phyloP scores from a whole-genome alignment of 2,888 invertebrate species.

The Phasia obesa region DNA sequence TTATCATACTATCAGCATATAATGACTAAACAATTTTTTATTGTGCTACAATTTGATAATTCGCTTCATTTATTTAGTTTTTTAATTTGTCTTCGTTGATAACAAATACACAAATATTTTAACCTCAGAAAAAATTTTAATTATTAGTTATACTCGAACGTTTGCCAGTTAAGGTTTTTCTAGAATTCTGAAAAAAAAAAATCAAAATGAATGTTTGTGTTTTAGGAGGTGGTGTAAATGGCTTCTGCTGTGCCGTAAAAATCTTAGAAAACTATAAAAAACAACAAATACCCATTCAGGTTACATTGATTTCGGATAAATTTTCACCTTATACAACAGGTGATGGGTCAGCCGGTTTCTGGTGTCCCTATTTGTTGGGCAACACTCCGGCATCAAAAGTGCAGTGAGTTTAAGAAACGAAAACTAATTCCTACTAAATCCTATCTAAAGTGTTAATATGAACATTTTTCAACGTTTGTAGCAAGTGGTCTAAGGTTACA shows the following conservation, averaged over 20 bases:
- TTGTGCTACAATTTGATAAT: too few relatives aligned
- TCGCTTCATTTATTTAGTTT: slow-evolving; percentile 4
- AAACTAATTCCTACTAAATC: neutral
- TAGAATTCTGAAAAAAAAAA: neutral
- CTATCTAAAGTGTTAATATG: neutral
- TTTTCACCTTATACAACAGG: slow-evolving; percentile 89
- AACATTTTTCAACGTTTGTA: slow-evolving; percentile 76
- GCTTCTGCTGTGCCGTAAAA: slow-evolving; percentile 87
- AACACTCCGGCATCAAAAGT: slow-evolving; percentile 84
- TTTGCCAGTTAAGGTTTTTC: neutral
- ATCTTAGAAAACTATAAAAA: slow-evolving; percentile 85
- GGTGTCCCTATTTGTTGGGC: slow-evolving; percentile 87
- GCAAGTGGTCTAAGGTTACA: slow-evolving; percentile 86
- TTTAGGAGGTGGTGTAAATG: slow-evolving; percentile 90
- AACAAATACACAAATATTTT: slow-evolving; percentile 1
- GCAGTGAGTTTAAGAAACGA: slow-evolving; percentile 80
- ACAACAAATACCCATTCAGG: slow-evolving; percentile 79
- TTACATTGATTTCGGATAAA: slow-evolving; percentile 86
- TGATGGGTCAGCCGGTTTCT: slow-evolving; percentile 90
- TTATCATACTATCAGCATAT: too few relatives aligned
- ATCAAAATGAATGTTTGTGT: slow-evolving; percentile 80
- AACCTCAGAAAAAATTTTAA: neutral
- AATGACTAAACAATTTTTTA: too few relatives aligned
- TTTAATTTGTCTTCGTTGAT: slow-evolving; percentile 30
- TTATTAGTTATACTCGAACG: slow-evolving; percentile 39